Evolutionary conservation across 2,888 invertebrate genomes (phyloP).

Genomic region (Tenthredo notha): DNA sequence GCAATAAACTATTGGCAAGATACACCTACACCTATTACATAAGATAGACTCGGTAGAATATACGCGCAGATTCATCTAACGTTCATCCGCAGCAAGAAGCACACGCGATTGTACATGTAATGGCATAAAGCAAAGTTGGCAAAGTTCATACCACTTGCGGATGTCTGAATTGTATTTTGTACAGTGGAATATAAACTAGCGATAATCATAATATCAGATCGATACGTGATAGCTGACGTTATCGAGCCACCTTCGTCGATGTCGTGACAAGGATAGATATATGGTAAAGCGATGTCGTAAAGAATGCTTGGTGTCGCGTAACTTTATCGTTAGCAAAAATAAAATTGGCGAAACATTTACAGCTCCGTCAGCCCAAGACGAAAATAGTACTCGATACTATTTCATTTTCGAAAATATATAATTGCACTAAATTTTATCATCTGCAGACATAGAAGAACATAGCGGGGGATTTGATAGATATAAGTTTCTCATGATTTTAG

Average conservation of each 20-base stretch:
- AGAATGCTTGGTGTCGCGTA: conserved; percentile 64
- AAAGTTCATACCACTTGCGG: conserved; percentile 16
- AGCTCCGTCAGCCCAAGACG: not conserved
- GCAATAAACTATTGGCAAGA: conserved; percentile 27
- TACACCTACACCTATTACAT: conserved; percentile 33
- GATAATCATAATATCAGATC: conserved; percentile 71
- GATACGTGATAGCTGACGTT: conserved; percentile 71
- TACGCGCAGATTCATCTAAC: conserved; percentile 38
- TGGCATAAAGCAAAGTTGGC: conserved; percentile 16
- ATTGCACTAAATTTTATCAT: not conserved
- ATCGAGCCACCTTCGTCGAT: conserved; percentile 62
- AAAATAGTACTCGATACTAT: not conserved
- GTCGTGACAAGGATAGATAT: conserved; percentile 66
- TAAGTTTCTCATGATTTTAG: not conserved
- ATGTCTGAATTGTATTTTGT: conserved; percentile 27
- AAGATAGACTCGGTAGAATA: conserved; percentile 23
- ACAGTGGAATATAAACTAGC: conserved; percentile 21
- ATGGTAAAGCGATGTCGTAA: conserved; percentile 62
- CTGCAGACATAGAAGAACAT: not conserved
- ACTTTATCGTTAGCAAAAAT: conserved; percentile 53
- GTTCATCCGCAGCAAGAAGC: not conserved
- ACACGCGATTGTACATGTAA: conserved; percentile 19
- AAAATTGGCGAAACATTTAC: conserved; percentile 27
- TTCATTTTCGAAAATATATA: not conserved
- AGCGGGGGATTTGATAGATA: not conserved